Evolutionary conservation across 30 jellyfish, hydroid and myxozoan genomes (phyloP), one percentile per base, ranked within the genome.

Genomic region (Pelagia noctiluca): DNA sequence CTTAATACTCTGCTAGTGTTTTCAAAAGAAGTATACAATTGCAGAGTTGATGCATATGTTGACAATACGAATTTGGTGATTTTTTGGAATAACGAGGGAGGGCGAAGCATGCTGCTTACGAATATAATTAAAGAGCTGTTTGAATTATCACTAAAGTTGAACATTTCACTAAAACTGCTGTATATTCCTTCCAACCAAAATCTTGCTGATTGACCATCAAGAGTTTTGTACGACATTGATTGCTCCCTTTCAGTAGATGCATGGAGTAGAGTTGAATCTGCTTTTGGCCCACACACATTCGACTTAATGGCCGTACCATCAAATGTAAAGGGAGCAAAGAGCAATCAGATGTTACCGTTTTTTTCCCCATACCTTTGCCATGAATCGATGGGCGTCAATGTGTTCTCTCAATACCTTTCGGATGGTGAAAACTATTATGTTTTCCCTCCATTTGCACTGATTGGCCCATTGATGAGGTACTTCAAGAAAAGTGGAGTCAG

Each of bases 251-350:
- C 65, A 3, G 65, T 19, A 50, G n/a, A 23, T 19, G 12, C 65
- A 23, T 50, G 65, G 65, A 50, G 23, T 19, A 28, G 23, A 0
- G 5, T 2, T 23, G 65, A 50, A 28, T 19, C 65, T 19, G 23
- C 23, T 50, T 50, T 50, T 10, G 65, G 65, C 65, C 65, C 65
- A 23, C 65, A 50, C n/a, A n/a, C n/a, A n/a, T n/a, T n/a, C n/a
- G n/a, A n/a, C n/a, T n/a, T n/a, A n/a, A n/a, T n/a, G n/a, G n/a
- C n/a, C n/a, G n/a, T n/a, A n/a, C n/a, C n/a, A n/a, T n/a, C n/a
- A n/a, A n/a, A n/a, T n/a, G n/a, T 3, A 23, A 50, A 28, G 23
- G 23, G 23, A 50, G n/a, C 7, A 23, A 50, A 50, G 23, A 28
- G 23, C 23, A 28, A 28, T 8, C 11, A 7, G n/a, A 23, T 19